These are phyloP conservation scores for Aix galericulata DNA, from an alignment of 2,113 vertebrate genomes.

Conservation along the genomic window DNA sequence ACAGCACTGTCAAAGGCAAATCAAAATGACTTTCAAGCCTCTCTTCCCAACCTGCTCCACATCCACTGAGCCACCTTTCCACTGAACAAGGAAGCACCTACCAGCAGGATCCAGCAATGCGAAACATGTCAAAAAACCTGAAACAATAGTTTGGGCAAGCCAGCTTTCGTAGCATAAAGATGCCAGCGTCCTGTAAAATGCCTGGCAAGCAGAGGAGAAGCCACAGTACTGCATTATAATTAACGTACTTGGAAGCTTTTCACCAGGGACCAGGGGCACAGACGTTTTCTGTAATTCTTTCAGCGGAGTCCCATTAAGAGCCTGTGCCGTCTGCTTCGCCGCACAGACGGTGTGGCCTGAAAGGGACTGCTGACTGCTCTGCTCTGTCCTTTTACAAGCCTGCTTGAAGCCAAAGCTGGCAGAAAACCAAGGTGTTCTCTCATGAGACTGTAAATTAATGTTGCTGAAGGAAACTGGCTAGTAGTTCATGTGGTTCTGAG, in stretches of 20 bases:
- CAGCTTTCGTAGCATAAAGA: fast-evolving
- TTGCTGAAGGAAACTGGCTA: slow-evolving; percentile 55
- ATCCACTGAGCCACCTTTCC: not conserved
- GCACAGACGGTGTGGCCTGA: not conserved
- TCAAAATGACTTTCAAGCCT: not conserved
- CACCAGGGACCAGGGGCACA: not conserved
- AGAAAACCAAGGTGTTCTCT: slow-evolving; percentile 54
- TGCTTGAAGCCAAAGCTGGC: slow-evolving; percentile 43
- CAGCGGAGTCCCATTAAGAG: not conserved
- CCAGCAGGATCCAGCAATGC: not conserved
- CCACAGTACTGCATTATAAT: not conserved
- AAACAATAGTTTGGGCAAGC: not conserved
- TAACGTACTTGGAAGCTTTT: not conserved
- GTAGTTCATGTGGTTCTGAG: slow-evolving; percentile 13
- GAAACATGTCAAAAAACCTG: not conserved
- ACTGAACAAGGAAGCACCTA: not conserved
- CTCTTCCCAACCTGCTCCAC: not conserved
- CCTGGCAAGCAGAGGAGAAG: not conserved
- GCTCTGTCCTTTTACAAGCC: not conserved
- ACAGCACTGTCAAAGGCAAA: not conserved
- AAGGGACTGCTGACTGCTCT: not conserved
- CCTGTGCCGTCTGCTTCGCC: not conserved
- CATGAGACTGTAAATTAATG: slow-evolving; percentile 61
- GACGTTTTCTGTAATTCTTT: not conserved
- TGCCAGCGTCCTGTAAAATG: not conserved